Evolutionary conservation across 1,140 invertebrate genomes (phyloP).

Genomic region (Procambarus clarkii): DNA sequence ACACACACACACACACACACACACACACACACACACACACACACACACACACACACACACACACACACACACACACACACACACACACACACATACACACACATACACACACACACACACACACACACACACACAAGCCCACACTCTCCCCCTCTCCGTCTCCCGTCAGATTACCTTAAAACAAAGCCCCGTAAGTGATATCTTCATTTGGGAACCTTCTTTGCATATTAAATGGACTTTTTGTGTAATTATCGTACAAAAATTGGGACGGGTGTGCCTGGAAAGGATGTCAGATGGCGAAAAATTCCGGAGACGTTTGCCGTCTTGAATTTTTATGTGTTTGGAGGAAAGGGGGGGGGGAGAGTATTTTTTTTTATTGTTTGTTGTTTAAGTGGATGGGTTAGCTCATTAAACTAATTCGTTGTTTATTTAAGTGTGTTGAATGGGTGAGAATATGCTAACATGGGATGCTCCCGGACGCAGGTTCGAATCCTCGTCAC

Average conservation of each 20-base stretch:
- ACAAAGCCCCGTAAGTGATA: conserved; percentile 65
- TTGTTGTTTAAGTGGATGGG: too few species aligned
- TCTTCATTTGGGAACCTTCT: conserved; percentile 65
- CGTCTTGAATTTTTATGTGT: conserved; percentile 26
- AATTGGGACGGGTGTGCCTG: conserved; percentile 32
- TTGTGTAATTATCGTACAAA: conserved; percentile 66
- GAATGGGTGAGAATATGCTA: too few species aligned
- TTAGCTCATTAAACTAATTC: too few species aligned
- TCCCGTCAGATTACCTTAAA: conserved; percentile 39
- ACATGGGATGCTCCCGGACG: too few species aligned
- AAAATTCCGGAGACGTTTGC: conserved; percentile 52
- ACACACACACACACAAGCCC: conserved; percentile 15
- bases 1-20: too few species aligned
- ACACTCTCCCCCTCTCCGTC: background rate
- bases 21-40: too few species aligned
- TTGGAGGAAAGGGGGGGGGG: background rate
- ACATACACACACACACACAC: conserved; percentile 45
- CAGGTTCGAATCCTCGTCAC: too few species aligned
- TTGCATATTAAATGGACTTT: conserved; percentile 68
- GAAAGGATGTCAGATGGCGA: conserved; percentile 55
- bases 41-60: too few species aligned
- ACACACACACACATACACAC: background rate
- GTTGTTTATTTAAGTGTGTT: too few species aligned
- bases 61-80: too few species aligned
- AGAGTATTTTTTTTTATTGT: too few species aligned